A percentile compares a stretch with the other conserved stretches of the same genome.
Evolutionary conservation across 1,140 invertebrate species (phyloP).

Genomic region (Hyphantria cunea): DNA sequence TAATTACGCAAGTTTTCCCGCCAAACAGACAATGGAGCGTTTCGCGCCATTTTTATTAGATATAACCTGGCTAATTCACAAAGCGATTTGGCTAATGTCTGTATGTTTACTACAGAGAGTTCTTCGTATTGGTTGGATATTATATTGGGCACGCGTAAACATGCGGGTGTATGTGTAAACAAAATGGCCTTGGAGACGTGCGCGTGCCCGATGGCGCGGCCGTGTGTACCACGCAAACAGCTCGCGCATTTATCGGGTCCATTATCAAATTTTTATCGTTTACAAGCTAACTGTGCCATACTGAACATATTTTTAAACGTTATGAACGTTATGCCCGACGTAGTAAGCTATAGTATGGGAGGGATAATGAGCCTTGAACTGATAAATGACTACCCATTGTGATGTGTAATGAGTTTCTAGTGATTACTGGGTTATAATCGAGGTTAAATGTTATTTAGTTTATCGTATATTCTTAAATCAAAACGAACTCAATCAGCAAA

Average conservation of each 20-base stretch:
- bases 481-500: not conserved
- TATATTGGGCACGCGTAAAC: constrained; percentile 54
- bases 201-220: constrained; percentile 53
- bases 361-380: constrained; percentile 26
- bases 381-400: constrained; percentile 5
- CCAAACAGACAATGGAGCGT: constrained; percentile 75
- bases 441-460: no score
- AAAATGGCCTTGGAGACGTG: constrained; percentile 69
- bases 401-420: constrained; percentile 6
- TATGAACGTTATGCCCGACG: not conserved
- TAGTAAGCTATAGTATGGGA: not conserved
- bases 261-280: constrained; percentile 62
- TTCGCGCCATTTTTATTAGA: constrained; percentile 71
- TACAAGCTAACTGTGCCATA: constrained; percentile 37
- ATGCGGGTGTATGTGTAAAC: constrained; percentile 69
- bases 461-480: not conserved
- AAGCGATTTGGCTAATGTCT: constrained; percentile 33
- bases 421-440: not conserved
- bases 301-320: constrained; percentile 16
- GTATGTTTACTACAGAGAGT: constrained; percentile 29
- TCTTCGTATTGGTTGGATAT: constrained; percentile 46
- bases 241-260: constrained; percentile 47
- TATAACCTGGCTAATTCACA: constrained; percentile 51
- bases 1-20: constrained; percentile 70
- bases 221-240: constrained; percentile 55